Percentiles rank a stretch among this genome's conserved stretches.
These are phyloP conservation scores for Cistogaster globosa DNA, from an alignment of 2,888 invertebrate species.

Conservation along the genomic window DNA sequence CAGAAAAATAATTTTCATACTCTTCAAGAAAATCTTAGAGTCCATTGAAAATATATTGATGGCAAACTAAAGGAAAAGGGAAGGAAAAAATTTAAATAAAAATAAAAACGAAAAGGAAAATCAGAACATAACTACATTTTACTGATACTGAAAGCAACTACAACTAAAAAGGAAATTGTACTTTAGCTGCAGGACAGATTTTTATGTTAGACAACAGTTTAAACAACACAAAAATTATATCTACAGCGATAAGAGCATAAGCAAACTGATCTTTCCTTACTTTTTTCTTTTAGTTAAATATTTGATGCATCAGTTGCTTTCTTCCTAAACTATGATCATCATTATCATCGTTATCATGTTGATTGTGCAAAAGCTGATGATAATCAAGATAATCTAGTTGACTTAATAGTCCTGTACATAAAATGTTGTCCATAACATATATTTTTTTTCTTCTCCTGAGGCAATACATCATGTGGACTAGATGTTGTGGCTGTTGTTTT, in stretches of 20 bases:
- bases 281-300: neutral
- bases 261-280: slow-evolving; percentile 19
- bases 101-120: slow-evolving; percentile 6
- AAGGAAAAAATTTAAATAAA: slow-evolving; percentile 32
- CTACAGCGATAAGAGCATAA: slow-evolving; percentile 44
- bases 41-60: slow-evolving; percentile 2
- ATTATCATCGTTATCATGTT: slow-evolving; percentile 25
- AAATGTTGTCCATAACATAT: slow-evolving; percentile 37
- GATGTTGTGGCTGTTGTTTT: slow-evolving; percentile 4
- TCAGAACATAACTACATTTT: slow-evolving; percentile 40
- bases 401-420: slow-evolving; percentile 27
- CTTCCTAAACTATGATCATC: slow-evolving; percentile 10
- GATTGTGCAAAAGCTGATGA: slow-evolving; percentile 43
- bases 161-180: slow-evolving; percentile 26
- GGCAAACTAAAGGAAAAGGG: neutral
- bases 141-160: slow-evolving; percentile 38
- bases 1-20: slow-evolving; percentile 53
- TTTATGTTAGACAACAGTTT: slow-evolving; percentile 67
- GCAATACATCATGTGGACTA: slow-evolving; percentile 56
- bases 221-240: slow-evolving; percentile 62
- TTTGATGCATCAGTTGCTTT: slow-evolving; percentile 17
- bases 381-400: slow-evolving; percentile 53
- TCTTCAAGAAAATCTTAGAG: neutral
- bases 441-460: slow-evolving; percentile 30
- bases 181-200: slow-evolving; percentile 71